A percentile compares a stretch with the other conserved stretches of the same genome.
phyloP scores from a whole-genome alignment of 2,888 invertebrate genomes.

The Thelaira solivaga region DNA sequence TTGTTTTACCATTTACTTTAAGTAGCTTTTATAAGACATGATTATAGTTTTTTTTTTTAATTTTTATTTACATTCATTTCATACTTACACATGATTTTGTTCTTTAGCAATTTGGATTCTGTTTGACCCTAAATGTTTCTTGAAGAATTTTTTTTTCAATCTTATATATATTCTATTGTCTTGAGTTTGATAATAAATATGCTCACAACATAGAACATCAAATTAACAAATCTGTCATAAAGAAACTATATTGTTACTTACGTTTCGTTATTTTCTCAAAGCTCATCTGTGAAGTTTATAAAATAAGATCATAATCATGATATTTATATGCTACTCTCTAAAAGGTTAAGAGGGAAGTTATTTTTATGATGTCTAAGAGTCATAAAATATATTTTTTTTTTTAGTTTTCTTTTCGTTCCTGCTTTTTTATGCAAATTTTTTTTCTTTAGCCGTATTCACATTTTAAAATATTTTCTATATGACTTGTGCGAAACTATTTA shows the following conservation, averaged over 20 bases:
- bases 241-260: not conserved
- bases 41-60: no score
- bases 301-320: conserved; percentile 38
- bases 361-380: conserved; percentile 48
- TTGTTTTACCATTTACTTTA: no score
- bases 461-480: not conserved
- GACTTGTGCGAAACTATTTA: not conserved
- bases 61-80: no score
- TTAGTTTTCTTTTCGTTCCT: not conserved
- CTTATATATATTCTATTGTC: no score
- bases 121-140: no score
- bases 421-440: conserved; percentile 41
- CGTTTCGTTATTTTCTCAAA: not conserved
- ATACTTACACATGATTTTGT: no score
- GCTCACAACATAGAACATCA: no score
- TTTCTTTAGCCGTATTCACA: not conserved
- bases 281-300: not conserved
- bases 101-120: no score
- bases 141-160: no score
- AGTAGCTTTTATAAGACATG: no score
- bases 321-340: conserved; percentile 34
- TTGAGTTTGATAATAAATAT: no score
- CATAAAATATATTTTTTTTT: conserved; percentile 31
- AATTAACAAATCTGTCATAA: no score
- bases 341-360: conserved; percentile 46